These are phyloP conservation scores for Adrianichthys oophorus DNA, from an alignment of 2,797 vertebrate genomes.

Conservation along the genomic window DNA sequence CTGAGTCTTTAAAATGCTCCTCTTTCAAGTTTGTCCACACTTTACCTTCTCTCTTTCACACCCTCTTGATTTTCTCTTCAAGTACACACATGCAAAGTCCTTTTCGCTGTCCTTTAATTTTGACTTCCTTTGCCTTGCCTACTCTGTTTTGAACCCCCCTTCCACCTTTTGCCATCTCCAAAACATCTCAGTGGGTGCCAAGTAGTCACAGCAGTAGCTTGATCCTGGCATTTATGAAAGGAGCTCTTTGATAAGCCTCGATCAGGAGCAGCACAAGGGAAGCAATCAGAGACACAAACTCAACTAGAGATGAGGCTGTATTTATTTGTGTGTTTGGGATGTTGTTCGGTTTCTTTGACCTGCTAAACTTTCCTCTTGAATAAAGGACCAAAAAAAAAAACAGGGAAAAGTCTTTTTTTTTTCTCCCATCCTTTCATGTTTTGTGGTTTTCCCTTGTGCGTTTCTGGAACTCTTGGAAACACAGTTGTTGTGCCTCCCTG, in stretches of 20 bases:
- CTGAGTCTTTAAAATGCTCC: too few relatives aligned
- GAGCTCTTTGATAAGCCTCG: conserved; percentile 75
- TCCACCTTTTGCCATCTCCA: conserved; percentile 31
- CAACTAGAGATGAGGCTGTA: conserved; percentile 66
- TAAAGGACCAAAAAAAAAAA: conserved; percentile 34
- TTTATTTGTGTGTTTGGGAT: conserved; percentile 57
- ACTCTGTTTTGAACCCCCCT: conserved; percentile 44
- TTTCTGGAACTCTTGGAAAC: conserved; percentile 55
- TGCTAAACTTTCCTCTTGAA: conserved; percentile 61
- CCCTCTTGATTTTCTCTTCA: conserved; percentile 24
- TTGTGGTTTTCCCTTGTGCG: conserved; percentile 56
- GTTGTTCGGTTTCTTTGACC: conserved; percentile 71
- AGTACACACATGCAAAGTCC: conserved; percentile 49
- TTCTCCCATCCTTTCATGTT: conserved; percentile 36
- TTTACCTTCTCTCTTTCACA: conserved; percentile 7
- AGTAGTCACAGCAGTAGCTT: conserved; percentile 74
- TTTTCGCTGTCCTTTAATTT: conserved; percentile 55
- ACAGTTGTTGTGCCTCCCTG: conserved; percentile 51
- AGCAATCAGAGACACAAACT: conserved; percentile 74
- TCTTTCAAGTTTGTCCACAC: too few relatives aligned
- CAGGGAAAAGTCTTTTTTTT: conserved; percentile 37
- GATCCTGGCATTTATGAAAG: conserved; percentile 78
- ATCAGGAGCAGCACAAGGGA: conserved; percentile 73
- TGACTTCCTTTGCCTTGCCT: conserved; percentile 62
- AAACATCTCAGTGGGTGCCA: conserved; percentile 68